These are phyloP conservation scores for Diplodus puntazzo DNA, from an alignment of 2,797 vertebrate genomes.

Conservation along the genomic window DNA sequence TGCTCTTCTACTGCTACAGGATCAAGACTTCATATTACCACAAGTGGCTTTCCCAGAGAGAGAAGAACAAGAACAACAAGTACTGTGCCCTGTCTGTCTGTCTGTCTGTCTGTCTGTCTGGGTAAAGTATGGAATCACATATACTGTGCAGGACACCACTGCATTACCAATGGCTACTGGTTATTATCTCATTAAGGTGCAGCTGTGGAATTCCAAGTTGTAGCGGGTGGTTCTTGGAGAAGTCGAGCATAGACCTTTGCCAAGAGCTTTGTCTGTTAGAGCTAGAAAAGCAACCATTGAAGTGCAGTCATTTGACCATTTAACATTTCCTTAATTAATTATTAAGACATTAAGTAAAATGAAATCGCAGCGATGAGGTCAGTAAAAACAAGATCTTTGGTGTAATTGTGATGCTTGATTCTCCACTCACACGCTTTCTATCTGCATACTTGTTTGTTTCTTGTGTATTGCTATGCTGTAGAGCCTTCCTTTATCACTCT, in stretches of 20 bases:
- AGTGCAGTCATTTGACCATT: background rate
- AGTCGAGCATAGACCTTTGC: too few relatives aligned
- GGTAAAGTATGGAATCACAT: background rate
- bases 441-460: background rate
- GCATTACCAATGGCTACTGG: background rate
- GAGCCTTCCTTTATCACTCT: background rate
- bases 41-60: constrained; percentile 83
- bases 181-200: background rate
- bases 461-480: constrained; percentile 17
- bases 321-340: background rate
- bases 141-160: background rate
- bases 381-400: background rate
- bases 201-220: background rate
- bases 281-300: background rate
- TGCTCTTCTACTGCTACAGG: constrained; percentile 87
- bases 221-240: background rate
- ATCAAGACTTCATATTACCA: constrained; percentile 83
- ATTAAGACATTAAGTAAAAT: background rate
- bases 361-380: background rate
- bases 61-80: constrained; percentile 84
- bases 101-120: background rate
- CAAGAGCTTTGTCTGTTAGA: background rate
- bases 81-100: constrained; percentile 39
- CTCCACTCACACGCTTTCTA: too few relatives aligned
- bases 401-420: background rate